Conservation (phyloP, 2,113 vertebrate genomes). For the Pithys albifrons region DNA sequence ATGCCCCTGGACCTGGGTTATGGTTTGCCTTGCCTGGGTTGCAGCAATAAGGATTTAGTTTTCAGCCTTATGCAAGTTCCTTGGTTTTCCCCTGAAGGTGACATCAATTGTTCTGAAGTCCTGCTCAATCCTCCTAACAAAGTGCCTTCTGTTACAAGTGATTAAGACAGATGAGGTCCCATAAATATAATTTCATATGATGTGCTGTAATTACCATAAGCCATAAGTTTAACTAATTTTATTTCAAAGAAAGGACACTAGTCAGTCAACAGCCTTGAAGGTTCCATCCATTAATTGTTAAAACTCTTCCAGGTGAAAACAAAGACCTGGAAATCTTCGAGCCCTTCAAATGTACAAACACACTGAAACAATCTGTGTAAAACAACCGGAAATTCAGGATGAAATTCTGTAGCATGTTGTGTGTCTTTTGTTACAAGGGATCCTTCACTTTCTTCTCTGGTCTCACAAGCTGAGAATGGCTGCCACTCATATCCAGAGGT, state of each 20-base stretch:
- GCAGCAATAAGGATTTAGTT: neutral
- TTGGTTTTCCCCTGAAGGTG: neutral
- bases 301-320: neutral
- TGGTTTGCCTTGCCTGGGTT: neutral
- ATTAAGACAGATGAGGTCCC: neutral
- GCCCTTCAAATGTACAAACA: neutral
- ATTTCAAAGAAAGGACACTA: neutral
- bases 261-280: neutral
- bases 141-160: neutral
- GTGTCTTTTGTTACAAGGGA: neutral
- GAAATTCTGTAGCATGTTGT: neutral
- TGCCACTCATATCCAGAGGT: neutral
- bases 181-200: neutral
- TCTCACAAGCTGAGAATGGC: neutral
- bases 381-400: neutral
- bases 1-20: neutral
- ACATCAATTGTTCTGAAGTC: neutral
- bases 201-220: neutral
- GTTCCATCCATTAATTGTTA: neutral
- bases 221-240: neutral
- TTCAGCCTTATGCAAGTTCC: neutral
- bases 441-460: neutral
- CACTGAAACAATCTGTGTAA: neutral
- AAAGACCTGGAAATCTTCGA: neutral
- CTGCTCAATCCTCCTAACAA: neutral